Base-by-base conservation (phyloP, 2,113 vertebrate genomes). In the Melanotaenia duboulayi region DNA sequence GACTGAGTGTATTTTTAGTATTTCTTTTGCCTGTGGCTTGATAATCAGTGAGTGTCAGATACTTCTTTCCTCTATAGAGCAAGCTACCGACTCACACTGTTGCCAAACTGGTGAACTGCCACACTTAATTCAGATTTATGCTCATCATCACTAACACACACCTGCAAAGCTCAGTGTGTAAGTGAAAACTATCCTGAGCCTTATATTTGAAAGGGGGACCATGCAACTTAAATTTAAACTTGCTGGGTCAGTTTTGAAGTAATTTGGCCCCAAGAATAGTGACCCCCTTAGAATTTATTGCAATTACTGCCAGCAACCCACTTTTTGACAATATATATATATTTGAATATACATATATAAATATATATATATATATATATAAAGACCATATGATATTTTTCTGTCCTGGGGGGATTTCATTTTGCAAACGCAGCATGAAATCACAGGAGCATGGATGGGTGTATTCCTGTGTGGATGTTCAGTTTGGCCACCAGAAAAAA, bases 1-100 rank as follows among this genome's bases (percentile, higher is more conserved):
- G 71, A 62, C 51, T 79, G 78, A 64, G 49, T 81, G 61, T 74
- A 52, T 63, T 65, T 80, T 71, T 32, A 81, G 65, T 42, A 51
- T 86, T 80, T 65, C 59, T 74, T 56, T 61, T 57, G 66, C 76
- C 80, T 66, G 62, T 76, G 61, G 75, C 68, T 83, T 7, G 19
- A 60, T 58, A 68, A 71, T 6, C 5, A 54, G 35, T 42, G 48
- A 76, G 68, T 54, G 64, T 80, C 71, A 75, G 67, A 82, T 32
- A 71, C 76, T 69, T 46, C 37, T 72, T 65, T 50, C 25, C 37
- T 65, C 6, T 5, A 61, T 17, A 70, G 83, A 66, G 80, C 75
- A 81, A 70, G 63, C 42, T 64, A 48, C 71, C 58, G 28, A 81
- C 59, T 84, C 74, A 82, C 70, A 78, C 51, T 49, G 39, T 19